Conservation (phyloP, 2,797 vertebrate species). For the Lutjanus argentimaculatus region DNA sequence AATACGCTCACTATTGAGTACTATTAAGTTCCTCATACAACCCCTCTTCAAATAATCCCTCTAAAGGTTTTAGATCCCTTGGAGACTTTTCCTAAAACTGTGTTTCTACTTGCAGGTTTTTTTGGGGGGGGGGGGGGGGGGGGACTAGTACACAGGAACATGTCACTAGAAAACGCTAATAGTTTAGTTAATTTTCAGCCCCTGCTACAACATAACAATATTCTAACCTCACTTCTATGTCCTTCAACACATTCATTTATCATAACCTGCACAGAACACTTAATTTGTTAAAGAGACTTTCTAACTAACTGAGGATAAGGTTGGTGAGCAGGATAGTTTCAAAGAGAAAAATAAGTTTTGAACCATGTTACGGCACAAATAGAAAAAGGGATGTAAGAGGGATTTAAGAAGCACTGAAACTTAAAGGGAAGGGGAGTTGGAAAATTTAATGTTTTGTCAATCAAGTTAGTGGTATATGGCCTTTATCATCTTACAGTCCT, state of each 20-base stretch:
- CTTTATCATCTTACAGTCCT: constrained; percentile 59
- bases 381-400: background rate
- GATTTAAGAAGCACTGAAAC: constrained; percentile 23
- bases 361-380: constrained; percentile 23
- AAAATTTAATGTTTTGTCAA: constrained; percentile 22
- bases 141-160: constrained; percentile 40
- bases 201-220: constrained; percentile 52
- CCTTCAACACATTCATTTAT: constrained; percentile 76
- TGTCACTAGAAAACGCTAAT: constrained; percentile 42
- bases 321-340: background rate
- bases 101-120: constrained; percentile 32
- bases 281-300: constrained; percentile 29
- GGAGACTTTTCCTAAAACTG: constrained; percentile 32
- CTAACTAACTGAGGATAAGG: constrained; percentile 23
- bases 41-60: too few species aligned
- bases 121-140: background rate
- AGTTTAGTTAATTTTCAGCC: constrained; percentile 26
- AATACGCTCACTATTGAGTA: too few species aligned
- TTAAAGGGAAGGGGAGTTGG: background rate
- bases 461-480: constrained; percentile 57
- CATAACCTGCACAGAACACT: constrained; percentile 57
- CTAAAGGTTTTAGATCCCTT: constrained; percentile 47
- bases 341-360: background rate
- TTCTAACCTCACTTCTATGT: constrained; percentile 56
- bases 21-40: too few species aligned